These are phyloP conservation scores for Merluccius polli DNA, from an alignment of 2,797 vertebrate genomes.

Conservation along the genomic window DNA sequence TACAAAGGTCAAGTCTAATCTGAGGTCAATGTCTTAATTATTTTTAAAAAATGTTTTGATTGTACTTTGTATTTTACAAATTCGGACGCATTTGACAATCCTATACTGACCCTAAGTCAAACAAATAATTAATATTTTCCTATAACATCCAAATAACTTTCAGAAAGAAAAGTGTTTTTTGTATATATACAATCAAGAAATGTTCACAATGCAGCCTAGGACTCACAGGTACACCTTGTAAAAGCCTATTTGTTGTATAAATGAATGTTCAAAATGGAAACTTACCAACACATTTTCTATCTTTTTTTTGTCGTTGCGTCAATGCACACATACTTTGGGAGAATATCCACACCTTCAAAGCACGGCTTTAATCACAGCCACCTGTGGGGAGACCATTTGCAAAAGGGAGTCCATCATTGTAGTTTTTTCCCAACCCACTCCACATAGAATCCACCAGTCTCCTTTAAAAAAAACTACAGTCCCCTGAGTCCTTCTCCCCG, in stretches of 20 bases:
- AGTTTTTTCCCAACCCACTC: background rate
- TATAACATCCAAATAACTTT: background rate
- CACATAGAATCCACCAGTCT: background rate
- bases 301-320: background rate
- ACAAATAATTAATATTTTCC: slow-evolving; percentile 4
- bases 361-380: background rate
- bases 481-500: background rate
- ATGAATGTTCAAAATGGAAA: background rate
- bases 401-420: background rate
- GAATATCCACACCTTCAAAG: too few species aligned
- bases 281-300: background rate
- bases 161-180: background rate
- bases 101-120: slow-evolving; percentile 5
- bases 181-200: slow-evolving; percentile 16
- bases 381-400: too few species aligned
- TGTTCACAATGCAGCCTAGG: slow-evolving; percentile 9
- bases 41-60: slow-evolving; percentile 1
- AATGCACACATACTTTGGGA: background rate
- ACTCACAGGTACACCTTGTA: background rate
- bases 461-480: background rate
- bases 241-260: background rate
- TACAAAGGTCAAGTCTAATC: background rate
- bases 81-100: slow-evolving; percentile 4
- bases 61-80: slow-evolving; percentile 11
- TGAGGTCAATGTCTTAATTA: background rate